phyloP scores from a whole-genome alignment of 37 sponge, comb jelly and placozoan genomes.

The Diacarnus erythraeanus region DNA sequence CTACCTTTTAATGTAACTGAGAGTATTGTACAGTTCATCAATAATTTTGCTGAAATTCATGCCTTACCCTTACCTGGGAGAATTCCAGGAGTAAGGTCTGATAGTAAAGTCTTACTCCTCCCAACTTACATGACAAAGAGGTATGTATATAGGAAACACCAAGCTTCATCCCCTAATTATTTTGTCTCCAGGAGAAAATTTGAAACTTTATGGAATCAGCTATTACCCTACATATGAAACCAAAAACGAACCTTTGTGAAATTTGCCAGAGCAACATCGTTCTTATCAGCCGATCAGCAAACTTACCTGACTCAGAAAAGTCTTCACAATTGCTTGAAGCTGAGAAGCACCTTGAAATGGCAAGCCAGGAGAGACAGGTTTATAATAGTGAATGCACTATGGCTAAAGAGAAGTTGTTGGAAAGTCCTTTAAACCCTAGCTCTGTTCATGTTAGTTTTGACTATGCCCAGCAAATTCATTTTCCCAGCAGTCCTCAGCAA shows the following conservation, averaged over 20 bases:
- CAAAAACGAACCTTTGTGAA: not conserved
- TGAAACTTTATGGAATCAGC: not conserved
- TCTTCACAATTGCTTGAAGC: not conserved
- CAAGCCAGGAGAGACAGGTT: not conserved
- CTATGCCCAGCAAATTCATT: conserved; percentile 45
- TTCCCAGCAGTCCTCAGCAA: conserved; percentile 39
- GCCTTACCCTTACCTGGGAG: too few species aligned
- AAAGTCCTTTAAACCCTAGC: not conserved
- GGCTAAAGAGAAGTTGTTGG: not conserved
- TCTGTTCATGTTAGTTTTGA: conserved; percentile 14
- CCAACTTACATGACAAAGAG: not conserved
- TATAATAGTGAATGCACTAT: not conserved
- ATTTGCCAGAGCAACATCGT: not conserved
- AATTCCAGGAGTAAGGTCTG: not conserved
- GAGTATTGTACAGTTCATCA: not conserved
- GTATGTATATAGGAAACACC: too few species aligned
- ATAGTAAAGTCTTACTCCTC: not conserved
- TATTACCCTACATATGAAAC: not conserved
- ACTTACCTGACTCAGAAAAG: not conserved
- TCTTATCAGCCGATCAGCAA: not conserved
- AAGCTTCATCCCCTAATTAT: too few species aligned
- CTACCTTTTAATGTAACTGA: not conserved
- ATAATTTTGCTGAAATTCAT: not conserved
- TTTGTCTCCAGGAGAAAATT: not conserved
- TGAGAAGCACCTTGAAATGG: not conserved